phyloP scores from a whole-genome alignment of 1,140 invertebrate species.

The Planococcus citri region DNA sequence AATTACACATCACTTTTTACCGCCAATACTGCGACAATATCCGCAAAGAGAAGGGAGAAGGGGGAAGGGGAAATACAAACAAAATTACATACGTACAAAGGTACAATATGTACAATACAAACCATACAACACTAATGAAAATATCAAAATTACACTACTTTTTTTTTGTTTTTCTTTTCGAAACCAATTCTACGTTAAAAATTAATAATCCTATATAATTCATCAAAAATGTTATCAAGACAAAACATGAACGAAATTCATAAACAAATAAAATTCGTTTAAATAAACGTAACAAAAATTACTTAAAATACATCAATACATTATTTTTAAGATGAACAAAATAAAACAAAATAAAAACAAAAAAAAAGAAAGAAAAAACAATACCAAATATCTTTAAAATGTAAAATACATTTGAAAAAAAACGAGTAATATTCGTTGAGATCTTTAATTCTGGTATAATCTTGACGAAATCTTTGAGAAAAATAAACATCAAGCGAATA shows the following conservation, averaged over 20 bases:
- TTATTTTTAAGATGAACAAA: neutral
- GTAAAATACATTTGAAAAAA: neutral
- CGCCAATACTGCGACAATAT: neutral
- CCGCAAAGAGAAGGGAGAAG: too few relatives aligned
- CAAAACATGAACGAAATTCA: neutral
- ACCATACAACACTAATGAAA: neutral
- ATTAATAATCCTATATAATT: neutral
- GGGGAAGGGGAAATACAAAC: too few relatives aligned
- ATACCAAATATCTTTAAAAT: neutral
- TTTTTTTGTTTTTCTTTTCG: too few relatives aligned
- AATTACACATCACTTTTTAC: neutral
- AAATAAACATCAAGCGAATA: too few relatives aligned
- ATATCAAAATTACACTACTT: neutral
- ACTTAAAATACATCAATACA: neutral
- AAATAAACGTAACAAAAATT: conserved; percentile 6
- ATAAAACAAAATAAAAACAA: conserved; percentile 8
- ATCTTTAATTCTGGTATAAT: neutral
- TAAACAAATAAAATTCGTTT: neutral
- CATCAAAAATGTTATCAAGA: neutral
- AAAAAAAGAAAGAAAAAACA: neutral
- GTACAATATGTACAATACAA: neutral
- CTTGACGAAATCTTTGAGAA: too few relatives aligned
- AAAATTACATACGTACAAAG: neutral
- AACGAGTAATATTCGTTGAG: neutral
- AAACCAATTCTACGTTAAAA: neutral